Evolutionary conservation across 2,113 vertebrate species (phyloP), one percentile per base, ranked within the genome.

Genomic region (Pogonocichla stellata): DNA sequence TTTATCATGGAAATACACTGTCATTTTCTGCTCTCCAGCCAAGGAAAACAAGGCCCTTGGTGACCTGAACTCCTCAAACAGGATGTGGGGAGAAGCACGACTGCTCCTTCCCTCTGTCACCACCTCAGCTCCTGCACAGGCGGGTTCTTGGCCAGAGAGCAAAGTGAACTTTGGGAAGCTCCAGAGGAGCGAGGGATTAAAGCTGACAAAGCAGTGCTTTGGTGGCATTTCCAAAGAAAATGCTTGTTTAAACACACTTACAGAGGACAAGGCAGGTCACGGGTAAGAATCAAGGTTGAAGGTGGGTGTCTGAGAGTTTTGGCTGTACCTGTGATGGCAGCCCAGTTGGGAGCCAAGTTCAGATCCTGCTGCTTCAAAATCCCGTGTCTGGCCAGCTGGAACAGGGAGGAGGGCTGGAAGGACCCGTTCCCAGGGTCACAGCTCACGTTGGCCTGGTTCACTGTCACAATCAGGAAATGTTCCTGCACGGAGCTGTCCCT

Each of bases 271-370:
- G 47, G 28, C 66, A 77, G n/a, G 66, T 66, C n/a, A 10, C 0
- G 5, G 51, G 13, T 64, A 8, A 33, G 40, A 17, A 36, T 11
- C 1, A 26, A 54, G 51, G 29, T 9, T 71, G 34, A 47, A 80
- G 38, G 31, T 11, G 31, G 5, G 5, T 25, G 2, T 23, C 17
- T 23, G 19, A 23, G 31, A 20, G 56, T 7, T 82, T 34, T 40
- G 23, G 48, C 51, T 38, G 47, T 96, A 99, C 99, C 99, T 97
- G 97, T 80, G 85, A 99, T 98, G 12, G 95, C 64, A 40, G 94
- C 94, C 99, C 99, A 99, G 94, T 99, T 97, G 18, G 99, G 99
- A 43, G 98, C 97, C 65, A 99, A 89, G 88, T 98, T 98, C 73
- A 98, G 97, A 7, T 78, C 50, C 45, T 94, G 97, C 12, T 97